Base-by-base conservation (phyloP, 1,140 invertebrate species). In the Homalodisca vitripennis region DNA sequence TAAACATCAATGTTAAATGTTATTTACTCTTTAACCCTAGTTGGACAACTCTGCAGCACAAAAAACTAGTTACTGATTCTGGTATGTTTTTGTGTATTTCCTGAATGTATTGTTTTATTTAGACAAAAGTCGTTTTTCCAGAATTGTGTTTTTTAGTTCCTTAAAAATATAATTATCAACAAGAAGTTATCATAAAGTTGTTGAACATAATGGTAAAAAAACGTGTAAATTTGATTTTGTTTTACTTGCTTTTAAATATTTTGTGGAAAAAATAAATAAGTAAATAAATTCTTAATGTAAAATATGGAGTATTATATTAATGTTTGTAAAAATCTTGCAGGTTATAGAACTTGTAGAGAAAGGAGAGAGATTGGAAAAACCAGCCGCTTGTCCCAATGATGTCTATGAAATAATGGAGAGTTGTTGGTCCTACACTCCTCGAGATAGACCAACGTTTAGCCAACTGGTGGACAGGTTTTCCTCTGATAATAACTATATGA, bases 371-470 rank as follows among this genome's bases (percentile, higher is more conserved):
- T 80, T 97, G 57, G 82, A 86, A 57, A 84, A 89, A 75, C 95
- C 96, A 0, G 85, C 88, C 67, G 81, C 88, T 48, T 98, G 96
- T 81, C 92, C 96, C 0, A 85, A 88, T 55, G 86, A 92, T 70
- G 88, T 95, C 41, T 98, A 95, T 79, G 80, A 88, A 70, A 84
- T 96, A 63, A 98, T 98, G 92, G 79, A 86, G 68, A 87, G 89
- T 77, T 98, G 97, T 79, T 99, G 97, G 97, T 83, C 87, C 2
- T 91, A 92, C 76, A 85, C 89, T 53, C 86, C 92, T 0, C 83
- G 88, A 51, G 81, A 89, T 29, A 80, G 96, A 70, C 95, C 95
- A 0, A 91, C 88, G 0, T 98, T 98, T 80, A 81, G 84, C 53
- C 86, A 92, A 74, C 84, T 98, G 17, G 85, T 89, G 17, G 85